Evolutionary conservation across 2,797 vertebrate genomes (phyloP), one percentile per base, ranked within the genome.

Genomic region (Catharus ustulatus): DNA sequence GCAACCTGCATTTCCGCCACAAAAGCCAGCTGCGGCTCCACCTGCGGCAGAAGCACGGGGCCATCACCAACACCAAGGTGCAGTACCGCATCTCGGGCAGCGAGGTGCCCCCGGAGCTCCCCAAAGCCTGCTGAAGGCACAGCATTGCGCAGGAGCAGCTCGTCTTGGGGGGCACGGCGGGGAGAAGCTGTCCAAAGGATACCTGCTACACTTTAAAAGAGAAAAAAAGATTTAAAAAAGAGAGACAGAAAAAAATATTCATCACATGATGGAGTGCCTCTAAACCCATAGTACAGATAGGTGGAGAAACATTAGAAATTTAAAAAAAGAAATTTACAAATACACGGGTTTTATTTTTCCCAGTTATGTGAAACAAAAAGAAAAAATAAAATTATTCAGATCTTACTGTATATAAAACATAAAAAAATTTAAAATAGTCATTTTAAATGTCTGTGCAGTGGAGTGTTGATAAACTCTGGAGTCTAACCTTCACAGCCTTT

Each of bases 21-120:
- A 99, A 99, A 98, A 99, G 99, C 96, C 99, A 99, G 96, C 98
- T 99, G 38, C 98, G 99, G 94, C 97, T 99, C 91, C 99, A 99
- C 91, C 98, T 99, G 18, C 98, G 99, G 93, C 99, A 99, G 98
- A 99, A 99, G 97, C 99, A 99, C 10, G 99, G 99, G 11, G 99
- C 99, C 96, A 99, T 99, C 98, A 99, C 99, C 87, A 99, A 99
- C 98, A 99, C 99, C 94, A 99, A 99, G 98, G 98, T 99, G 96
- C 99, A 99, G 87, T 99, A 99, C 96, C 99, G 99, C 2, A 98
- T 99, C 98, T 98, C 99, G 0, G 97, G 98, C 5, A 95, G 96
- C 6, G 98, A 99, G 83, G 97, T 98, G 97, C 98, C 98, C 30
- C 98, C 98, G 2, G 99, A 99, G 96, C 97, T 99, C 95, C 98